phyloP scores from a whole-genome alignment of 1,140 invertebrate species.

The Hyles vespertilio region DNA sequence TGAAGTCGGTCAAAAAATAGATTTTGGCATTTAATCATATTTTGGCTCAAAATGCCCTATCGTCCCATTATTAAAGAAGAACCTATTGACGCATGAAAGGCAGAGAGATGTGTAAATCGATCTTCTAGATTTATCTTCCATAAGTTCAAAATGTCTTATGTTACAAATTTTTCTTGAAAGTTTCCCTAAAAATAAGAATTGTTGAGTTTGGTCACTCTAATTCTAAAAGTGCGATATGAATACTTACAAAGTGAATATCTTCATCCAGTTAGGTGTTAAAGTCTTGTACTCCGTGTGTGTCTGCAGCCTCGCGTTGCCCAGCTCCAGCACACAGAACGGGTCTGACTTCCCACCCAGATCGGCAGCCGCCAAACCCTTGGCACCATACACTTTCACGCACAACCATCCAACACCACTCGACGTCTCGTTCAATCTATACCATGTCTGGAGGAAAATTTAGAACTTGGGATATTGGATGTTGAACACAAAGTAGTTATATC shows the following conservation, averaged over 20 bases:
- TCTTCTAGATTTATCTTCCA: too few species aligned
- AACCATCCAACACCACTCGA: constrained; percentile 91
- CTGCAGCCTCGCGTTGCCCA: constrained; percentile 95
- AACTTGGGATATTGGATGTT: too few species aligned
- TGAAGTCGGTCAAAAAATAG: too few species aligned
- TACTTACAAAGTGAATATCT: constrained; percentile 98
- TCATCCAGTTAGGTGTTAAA: constrained; percentile 96
- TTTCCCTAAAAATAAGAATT: too few species aligned
- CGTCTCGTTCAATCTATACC: constrained; percentile 82
- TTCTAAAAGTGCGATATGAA: neutral
- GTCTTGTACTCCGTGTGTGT: constrained; percentile 99
- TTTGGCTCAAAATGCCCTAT: too few species aligned
- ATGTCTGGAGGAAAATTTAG: constrained; percentile 57
- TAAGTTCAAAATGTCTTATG: too few species aligned
- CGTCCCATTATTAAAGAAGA: too few species aligned
- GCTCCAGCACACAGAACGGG: constrained; percentile 97
- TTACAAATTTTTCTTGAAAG: too few species aligned
- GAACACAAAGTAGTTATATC: too few species aligned
- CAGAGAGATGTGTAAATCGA: too few species aligned
- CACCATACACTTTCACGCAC: constrained; percentile 93
- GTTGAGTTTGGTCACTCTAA: neutral
- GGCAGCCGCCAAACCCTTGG: constrained; percentile 91
- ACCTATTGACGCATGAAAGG: too few species aligned
- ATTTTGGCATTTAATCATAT: too few species aligned
- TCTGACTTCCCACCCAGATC: constrained; percentile 96